A percentile compares a stretch with the other conserved stretches of the same genome.
phyloP scores from a whole-genome alignment of 2,797 vertebrate genomes.

The Spatula clypeata region DNA sequence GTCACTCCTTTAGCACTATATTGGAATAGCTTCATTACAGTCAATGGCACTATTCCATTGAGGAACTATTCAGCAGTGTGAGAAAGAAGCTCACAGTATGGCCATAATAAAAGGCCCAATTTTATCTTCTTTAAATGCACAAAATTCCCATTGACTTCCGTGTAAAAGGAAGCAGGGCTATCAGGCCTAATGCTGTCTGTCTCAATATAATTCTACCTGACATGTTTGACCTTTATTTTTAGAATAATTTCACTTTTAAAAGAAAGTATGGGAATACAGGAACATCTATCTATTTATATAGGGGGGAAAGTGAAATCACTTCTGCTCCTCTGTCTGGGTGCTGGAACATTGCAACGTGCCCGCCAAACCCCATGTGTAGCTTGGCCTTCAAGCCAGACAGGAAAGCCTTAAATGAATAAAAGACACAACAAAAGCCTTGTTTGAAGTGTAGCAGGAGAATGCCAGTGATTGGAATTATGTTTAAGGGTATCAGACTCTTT shows the following conservation, averaged over 20 bases:
- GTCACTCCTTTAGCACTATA: constrained; percentile 31
- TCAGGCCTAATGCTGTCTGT: background rate
- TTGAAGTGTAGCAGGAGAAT: background rate
- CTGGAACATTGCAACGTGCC: background rate
- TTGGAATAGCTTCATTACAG: constrained; percentile 69
- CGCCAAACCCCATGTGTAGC: constrained; percentile 2
- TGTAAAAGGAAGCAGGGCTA: constrained; percentile 10
- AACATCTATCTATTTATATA: constrained; percentile 15
- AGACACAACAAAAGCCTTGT: constrained; percentile 20
- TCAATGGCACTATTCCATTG: constrained; percentile 37
- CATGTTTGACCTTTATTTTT: constrained; percentile 53
- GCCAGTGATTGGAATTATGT: rapidly evolving
- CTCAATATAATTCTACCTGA: constrained; percentile 40
- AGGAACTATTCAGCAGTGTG: constrained; percentile 43
- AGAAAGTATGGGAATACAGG: background rate
- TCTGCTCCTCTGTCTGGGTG: background rate
- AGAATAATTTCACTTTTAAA: background rate
- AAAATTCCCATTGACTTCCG: constrained; percentile 50
- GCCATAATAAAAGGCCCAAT: constrained; percentile 55
- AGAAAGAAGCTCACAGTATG: constrained; percentile 57
- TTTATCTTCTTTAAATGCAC: constrained; percentile 53
- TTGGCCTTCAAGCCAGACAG: constrained; percentile 29
- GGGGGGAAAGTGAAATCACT: constrained; percentile 15
- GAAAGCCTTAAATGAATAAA: constrained; percentile 33
- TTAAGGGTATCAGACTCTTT: background rate